Conservation (phyloP, 2,113 vertebrate species). For the Camarhynchus parvulus region DNA sequence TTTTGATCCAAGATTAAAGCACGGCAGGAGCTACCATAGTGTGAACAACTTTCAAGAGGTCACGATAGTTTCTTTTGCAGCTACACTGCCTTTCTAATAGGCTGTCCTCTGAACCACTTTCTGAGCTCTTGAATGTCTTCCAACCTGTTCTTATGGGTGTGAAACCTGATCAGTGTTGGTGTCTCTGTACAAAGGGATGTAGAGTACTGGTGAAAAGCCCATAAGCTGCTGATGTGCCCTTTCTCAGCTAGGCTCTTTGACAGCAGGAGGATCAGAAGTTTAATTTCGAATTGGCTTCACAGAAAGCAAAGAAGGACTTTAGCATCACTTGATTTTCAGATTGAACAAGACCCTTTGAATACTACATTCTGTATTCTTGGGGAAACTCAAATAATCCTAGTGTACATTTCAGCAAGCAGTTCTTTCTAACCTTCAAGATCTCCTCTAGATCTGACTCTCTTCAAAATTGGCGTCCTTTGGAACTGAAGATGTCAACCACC, state of each 20-base stretch:
- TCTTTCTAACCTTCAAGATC: background rate
- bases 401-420: background rate
- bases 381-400: background rate
- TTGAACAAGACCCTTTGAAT: background rate
- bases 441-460: background rate
- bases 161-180: background rate
- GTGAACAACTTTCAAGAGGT: background rate
- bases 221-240: background rate
- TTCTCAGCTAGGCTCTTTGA: background rate
- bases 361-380: background rate
- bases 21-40: background rate
- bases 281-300: background rate
- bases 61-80: background rate
- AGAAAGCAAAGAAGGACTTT: background rate
- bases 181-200: background rate
- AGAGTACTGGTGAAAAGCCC: slow-evolving; percentile 1
- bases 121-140: slow-evolving; percentile 17
- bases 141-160: background rate
- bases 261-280: background rate
- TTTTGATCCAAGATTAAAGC: background rate
- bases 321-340: background rate
- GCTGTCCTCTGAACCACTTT: background rate
- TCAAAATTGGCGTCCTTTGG: background rate
- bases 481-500: background rate
- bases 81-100: background rate